Conservation (phyloP, 2,113 vertebrate species). For the Psammodynastes pulverulentus region DNA sequence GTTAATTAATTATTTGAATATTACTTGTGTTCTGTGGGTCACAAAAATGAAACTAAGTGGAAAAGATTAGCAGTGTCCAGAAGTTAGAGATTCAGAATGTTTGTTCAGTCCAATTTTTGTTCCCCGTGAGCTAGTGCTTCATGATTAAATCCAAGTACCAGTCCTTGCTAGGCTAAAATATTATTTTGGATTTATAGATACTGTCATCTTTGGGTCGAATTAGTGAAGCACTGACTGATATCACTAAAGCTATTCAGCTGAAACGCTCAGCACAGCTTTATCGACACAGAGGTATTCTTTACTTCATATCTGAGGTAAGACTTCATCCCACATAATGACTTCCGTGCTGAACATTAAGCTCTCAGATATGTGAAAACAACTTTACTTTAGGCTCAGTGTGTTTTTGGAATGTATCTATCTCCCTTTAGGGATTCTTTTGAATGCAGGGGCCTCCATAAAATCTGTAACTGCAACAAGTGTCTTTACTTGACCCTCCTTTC, state of each 20-base stretch:
- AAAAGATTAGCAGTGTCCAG: neutral
- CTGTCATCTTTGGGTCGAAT: conserved; percentile 92
- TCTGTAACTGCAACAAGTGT: neutral
- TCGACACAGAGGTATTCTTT: conserved; percentile 89
- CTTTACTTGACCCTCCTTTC: neutral
- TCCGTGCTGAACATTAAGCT: neutral
- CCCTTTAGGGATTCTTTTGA: neutral
- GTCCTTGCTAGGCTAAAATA: conserved; percentile 8
- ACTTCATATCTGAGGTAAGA: conserved; percentile 96
- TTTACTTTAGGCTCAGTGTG: neutral
- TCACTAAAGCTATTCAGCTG: conserved; percentile 93
- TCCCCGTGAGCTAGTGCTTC: neutral
- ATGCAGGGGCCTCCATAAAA: neutral
- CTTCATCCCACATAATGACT: neutral
- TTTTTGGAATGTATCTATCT: neutral
- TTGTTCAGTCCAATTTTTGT: neutral
- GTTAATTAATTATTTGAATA: neutral
- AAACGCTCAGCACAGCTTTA: conserved; percentile 93
- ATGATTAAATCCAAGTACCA: neutral
- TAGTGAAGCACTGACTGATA: conserved; percentile 88
- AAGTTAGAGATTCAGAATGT: neutral
- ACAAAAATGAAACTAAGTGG: neutral
- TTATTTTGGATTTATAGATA: conserved; percentile 74
- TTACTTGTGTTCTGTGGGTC: neutral
- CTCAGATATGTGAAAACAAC: neutral